Evolutionary conservation across 2,888 invertebrate genomes (phyloP).

Genomic region (Sclerodermus sp.): DNA sequence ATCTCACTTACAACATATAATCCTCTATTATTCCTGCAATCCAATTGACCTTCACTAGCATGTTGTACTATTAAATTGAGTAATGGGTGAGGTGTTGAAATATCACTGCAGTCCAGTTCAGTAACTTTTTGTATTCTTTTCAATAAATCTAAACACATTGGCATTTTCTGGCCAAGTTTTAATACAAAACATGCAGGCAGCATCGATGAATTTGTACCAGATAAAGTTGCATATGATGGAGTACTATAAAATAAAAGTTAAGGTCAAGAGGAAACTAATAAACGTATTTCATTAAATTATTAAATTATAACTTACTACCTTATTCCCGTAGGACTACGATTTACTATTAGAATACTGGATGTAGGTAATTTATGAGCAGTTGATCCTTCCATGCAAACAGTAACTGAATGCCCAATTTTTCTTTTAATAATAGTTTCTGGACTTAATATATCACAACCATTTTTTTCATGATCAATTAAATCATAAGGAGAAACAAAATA

Average conservation of each 20-base stretch:
- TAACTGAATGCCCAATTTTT: conserved; percentile 82
- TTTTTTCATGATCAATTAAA: conserved; percentile 75
- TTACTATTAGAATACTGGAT: conserved; percentile 70
- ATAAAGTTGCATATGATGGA: conserved; percentile 80
- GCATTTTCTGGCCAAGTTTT: conserved; percentile 80
- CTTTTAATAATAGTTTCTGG: conserved; percentile 72
- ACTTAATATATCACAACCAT: conserved; percentile 73
- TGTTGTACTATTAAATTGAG: conserved; percentile 79
- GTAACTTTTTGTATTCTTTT: conserved; percentile 68
- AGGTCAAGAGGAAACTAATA: conserved; percentile 56
- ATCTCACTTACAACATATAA: conserved; percentile 77
- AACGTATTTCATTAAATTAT: conserved; percentile 9
- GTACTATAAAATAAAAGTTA: conserved; percentile 57
- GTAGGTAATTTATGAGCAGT: conserved; percentile 82
- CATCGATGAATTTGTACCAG: conserved; percentile 82
- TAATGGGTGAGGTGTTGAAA: conserved; percentile 65
- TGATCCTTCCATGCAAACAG: conserved; percentile 87
- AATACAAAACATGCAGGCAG: conserved; percentile 89
- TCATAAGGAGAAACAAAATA: conserved; percentile 95
- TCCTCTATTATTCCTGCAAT: conserved; percentile 74
- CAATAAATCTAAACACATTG: conserved; percentile 78
- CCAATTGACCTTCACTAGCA: conserved; percentile 73
- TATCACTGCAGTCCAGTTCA: conserved; percentile 63
- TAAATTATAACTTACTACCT: conserved; percentile 64
- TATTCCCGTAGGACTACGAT: conserved; percentile 73